phyloP scores from a whole-genome alignment of 2,113 vertebrate genomes.

The Falcunculus frontatus region DNA sequence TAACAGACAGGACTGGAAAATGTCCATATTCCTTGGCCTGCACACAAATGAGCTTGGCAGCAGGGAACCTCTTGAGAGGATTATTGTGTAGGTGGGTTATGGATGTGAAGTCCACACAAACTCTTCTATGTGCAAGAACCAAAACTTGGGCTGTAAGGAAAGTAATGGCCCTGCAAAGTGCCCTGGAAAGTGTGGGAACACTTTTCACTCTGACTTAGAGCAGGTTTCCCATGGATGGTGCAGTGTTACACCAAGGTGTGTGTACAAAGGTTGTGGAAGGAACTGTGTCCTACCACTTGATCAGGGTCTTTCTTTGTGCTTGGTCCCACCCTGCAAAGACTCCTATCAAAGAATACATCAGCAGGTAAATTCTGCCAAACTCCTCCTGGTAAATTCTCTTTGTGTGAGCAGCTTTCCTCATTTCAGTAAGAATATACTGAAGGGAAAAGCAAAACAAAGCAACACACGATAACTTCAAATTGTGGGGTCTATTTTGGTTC shows the following conservation, averaged over 20 bases:
- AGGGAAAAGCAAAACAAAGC: not conserved
- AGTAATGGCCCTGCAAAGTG: accelerated
- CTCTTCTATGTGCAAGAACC: not conserved
- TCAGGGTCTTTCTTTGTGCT: not conserved
- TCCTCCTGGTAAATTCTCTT: not conserved
- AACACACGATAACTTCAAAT: not conserved
- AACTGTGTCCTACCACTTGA: not conserved
- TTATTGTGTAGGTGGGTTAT: not conserved
- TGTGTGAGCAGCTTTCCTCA: not conserved
- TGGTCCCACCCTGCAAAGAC: not conserved
- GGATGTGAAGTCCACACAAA: not conserved
- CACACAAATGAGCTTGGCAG: not conserved
- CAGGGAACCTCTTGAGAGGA: not conserved
- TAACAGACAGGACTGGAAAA: not conserved
- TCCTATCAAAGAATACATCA: not conserved
- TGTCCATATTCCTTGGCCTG: not conserved
- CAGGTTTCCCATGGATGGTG: not conserved
- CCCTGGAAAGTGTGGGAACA: no score
- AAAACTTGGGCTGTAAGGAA: not conserved
- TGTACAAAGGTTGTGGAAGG: not conserved
- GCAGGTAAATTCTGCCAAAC: not conserved
- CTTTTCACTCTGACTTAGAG: not conserved
- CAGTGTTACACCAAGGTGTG: accelerated
- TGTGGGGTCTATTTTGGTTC: conserved; percentile 4
- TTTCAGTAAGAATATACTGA: not conserved